These are phyloP conservation scores for Sebastes taczanowskii DNA, from an alignment of 2,797 vertebrate genomes.

Conservation along the genomic window DNA sequence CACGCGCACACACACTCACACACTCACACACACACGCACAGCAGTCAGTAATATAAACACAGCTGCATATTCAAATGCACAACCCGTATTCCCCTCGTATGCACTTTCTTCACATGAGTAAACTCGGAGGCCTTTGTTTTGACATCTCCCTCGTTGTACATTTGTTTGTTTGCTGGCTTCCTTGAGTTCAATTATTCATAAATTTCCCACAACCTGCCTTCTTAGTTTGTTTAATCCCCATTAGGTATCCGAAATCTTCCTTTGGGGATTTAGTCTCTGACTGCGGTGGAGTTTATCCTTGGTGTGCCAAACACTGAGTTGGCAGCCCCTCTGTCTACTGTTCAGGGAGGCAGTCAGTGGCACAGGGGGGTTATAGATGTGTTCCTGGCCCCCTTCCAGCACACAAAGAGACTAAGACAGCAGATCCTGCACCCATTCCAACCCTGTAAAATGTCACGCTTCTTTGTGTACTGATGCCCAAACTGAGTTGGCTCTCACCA, in stretches of 20 bases:
- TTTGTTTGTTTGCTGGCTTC: conserved; percentile 48
- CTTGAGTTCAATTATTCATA: conserved; percentile 57
- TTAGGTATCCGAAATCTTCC: conserved; percentile 64
- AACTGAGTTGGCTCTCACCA: conserved; percentile 31
- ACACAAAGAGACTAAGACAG: conserved; percentile 53
- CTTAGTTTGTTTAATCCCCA: conserved; percentile 64
- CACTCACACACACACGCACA: background rate
- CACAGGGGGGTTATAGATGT: conserved; percentile 58
- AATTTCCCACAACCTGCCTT: conserved; percentile 38
- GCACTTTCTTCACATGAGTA: conserved; percentile 22
- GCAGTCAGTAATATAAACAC: background rate
- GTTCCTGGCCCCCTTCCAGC: conserved; percentile 60
- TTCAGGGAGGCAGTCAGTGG: conserved; percentile 44
- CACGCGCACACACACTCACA: background rate
- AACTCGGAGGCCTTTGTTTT: conserved; percentile 44
- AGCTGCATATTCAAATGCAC: conserved; percentile 1
- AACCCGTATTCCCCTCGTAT: background rate
- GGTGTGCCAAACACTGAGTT: conserved; percentile 65
- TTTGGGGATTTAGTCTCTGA: conserved; percentile 55
- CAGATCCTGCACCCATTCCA: conserved; percentile 44
- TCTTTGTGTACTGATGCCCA: conserved; percentile 46
- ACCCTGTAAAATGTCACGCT: conserved; percentile 51
- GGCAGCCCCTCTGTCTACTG: conserved; percentile 56
- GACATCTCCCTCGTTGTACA: conserved; percentile 33
- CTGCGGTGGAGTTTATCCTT: conserved; percentile 64